Conservation (phyloP, 2,888 invertebrate species). For the Junonia oenone region DNA sequence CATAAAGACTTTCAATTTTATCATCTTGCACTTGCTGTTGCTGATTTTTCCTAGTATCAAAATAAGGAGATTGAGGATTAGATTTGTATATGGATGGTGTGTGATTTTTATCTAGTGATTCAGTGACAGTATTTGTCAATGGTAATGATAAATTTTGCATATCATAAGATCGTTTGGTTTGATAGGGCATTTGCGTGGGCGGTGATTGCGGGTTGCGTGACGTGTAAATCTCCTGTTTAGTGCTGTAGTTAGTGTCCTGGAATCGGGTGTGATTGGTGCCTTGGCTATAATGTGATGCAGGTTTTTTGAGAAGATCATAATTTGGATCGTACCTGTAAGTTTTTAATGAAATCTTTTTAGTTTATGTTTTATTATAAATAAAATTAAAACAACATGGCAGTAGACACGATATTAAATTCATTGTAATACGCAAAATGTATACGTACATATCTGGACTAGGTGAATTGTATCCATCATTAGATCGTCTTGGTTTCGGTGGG, state of each 20-base stretch:
- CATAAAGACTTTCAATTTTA: slow-evolving; percentile 55
- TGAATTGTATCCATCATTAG: slow-evolving; percentile 87
- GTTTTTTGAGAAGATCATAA: slow-evolving; percentile 75
- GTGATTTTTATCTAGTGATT: slow-evolving; percentile 60
- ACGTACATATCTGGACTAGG: slow-evolving; percentile 84
- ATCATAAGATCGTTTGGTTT: slow-evolving; percentile 62
- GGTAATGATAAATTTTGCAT: slow-evolving; percentile 69
- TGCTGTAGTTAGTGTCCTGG: slow-evolving; percentile 61
- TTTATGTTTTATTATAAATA: background rate
- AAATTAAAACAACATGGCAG: too few relatives aligned
- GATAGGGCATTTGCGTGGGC: slow-evolving; percentile 63
- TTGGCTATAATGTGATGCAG: slow-evolving; percentile 73
- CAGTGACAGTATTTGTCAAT: slow-evolving; percentile 62
- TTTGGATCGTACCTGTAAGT: slow-evolving; percentile 76
- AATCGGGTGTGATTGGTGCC: slow-evolving; percentile 63
- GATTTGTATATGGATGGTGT: slow-evolving; percentile 57
- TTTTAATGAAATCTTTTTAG: background rate
- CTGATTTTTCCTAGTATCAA: slow-evolving; percentile 65
- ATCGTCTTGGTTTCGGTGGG: slow-evolving; percentile 91
- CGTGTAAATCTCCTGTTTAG: slow-evolving; percentile 75
- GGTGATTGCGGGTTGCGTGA: slow-evolving; percentile 69
- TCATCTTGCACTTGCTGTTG: slow-evolving; percentile 45
- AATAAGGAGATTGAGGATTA: slow-evolving; percentile 73
- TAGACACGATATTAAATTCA: too few relatives aligned
- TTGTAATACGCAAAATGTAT: background rate